These are phyloP conservation scores for Thaumatotibia leucotreta DNA, from an alignment of 1,140 invertebrate genomes.

Conservation along the genomic window DNA sequence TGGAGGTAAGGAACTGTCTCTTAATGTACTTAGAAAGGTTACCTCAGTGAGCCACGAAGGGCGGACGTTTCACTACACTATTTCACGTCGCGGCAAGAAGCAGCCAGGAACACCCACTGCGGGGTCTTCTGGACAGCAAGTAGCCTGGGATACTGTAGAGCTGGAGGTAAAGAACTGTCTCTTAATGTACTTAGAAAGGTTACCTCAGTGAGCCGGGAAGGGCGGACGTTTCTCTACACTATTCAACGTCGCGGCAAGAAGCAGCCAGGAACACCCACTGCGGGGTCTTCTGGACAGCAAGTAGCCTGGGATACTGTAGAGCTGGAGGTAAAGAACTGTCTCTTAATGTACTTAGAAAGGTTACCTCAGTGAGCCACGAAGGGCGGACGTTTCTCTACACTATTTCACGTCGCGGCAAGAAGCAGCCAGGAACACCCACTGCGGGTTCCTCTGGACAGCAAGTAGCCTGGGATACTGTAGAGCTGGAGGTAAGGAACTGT, in stretches of 20 bases:
- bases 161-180: constrained; percentile 31
- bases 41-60: constrained; percentile 93
- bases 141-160: constrained; percentile 54
- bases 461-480: constrained; percentile 52
- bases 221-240: constrained; percentile 91
- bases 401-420: constrained; percentile 89
- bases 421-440: constrained; percentile 80
- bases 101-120: constrained; percentile 79
- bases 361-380: constrained; percentile 90
- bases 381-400: constrained; percentile 93
- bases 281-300: constrained; percentile 31
- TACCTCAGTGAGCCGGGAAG: constrained; percentile 92
- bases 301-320: constrained; percentile 56
- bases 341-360: too few relatives aligned
- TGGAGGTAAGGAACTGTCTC: constrained; percentile 30
- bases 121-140: constrained; percentile 31
- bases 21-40: too few relatives aligned
- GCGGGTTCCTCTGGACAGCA: constrained; percentile 33
- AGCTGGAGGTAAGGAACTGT: constrained; percentile 36
- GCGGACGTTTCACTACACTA: constrained; percentile 91
- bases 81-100: constrained; percentile 89
- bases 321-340: constrained; percentile 32
- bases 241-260: constrained; percentile 91
- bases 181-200: too few relatives aligned
- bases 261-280: constrained; percentile 79